phyloP scores from a whole-genome alignment of 2,113 vertebrate genomes.

The Echinops telfairi region DNA sequence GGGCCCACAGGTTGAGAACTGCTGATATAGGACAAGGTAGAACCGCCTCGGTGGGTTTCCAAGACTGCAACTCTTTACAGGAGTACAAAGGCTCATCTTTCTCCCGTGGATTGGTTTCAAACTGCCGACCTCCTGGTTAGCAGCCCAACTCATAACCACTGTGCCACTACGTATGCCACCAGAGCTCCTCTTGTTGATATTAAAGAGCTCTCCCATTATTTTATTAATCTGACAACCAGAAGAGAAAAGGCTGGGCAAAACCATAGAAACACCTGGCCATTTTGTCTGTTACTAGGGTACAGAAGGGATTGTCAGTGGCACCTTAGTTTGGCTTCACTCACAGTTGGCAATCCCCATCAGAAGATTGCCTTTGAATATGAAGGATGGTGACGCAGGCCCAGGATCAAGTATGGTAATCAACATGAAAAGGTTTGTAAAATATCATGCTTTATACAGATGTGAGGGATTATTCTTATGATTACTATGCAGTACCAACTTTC shows the following conservation, averaged over 20 bases:
- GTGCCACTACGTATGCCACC: too few relatives aligned
- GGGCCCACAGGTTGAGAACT: too few relatives aligned
- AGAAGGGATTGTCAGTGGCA: conserved; percentile 15
- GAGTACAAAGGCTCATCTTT: too few relatives aligned
- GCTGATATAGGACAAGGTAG: too few relatives aligned
- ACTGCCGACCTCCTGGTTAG: too few relatives aligned
- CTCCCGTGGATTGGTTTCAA: too few relatives aligned
- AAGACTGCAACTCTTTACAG: too few relatives aligned
- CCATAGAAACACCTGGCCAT: background rate
- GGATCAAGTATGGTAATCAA: conserved; percentile 64
- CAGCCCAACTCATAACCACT: too few relatives aligned
- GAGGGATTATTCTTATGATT: conserved; percentile 62
- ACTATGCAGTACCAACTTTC: conserved; percentile 48
- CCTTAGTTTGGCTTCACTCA: conserved; percentile 35
- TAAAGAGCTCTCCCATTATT: too few relatives aligned
- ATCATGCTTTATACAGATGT: conserved; percentile 42
- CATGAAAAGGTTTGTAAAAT: conserved; percentile 67
- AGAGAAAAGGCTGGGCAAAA: conserved; percentile 1
- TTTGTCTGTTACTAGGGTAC: conserved; percentile 40
- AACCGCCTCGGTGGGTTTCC: too few relatives aligned
- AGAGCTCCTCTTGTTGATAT: too few relatives aligned
- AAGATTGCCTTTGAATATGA: conserved; percentile 66
- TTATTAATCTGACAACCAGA: too few relatives aligned
- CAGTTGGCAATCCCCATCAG: conserved; percentile 50
- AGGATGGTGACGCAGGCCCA: conserved; percentile 40